Evolutionary conservation across 2,113 vertebrate species (phyloP).

Genomic region (Phyllopteryx taeniolatus): DNA sequence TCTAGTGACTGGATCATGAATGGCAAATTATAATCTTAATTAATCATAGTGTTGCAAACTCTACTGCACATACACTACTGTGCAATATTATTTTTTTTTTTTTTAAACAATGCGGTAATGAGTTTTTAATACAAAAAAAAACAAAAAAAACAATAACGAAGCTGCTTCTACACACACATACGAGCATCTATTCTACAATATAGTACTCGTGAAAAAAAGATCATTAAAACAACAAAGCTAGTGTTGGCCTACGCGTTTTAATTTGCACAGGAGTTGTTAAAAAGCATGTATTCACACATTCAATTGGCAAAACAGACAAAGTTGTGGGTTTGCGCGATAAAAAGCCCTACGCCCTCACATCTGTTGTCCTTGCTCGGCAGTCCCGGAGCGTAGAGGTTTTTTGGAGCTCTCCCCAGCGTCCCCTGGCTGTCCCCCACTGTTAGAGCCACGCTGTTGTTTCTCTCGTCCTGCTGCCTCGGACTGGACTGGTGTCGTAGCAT

Average conservation of each 20-base stretch:
- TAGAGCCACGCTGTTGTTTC: constrained; percentile 84
- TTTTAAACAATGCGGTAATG: neutral
- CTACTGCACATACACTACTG: neutral
- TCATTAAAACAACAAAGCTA: neutral
- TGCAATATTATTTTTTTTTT: neutral
- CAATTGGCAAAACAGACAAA: constrained; percentile 2
- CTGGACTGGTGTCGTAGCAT: constrained; percentile 87
- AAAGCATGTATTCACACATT: constrained; percentile 1
- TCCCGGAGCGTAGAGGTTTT: constrained; percentile 83
- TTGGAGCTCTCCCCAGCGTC: constrained; percentile 79
- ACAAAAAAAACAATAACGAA: neutral
- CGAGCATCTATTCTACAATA: neutral
- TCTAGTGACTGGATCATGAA: neutral
- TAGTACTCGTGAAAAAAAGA: neutral
- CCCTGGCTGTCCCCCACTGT: constrained; percentile 76
- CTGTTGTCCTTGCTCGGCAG: constrained; percentile 83
- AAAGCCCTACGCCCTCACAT: constrained; percentile 66
- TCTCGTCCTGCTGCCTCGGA: constrained; percentile 80
- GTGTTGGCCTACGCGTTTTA: neutral
- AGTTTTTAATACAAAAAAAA: neutral
- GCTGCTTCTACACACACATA: neutral
- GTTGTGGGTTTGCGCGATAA: constrained; percentile 19
- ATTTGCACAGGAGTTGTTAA: neutral
- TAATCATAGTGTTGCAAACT: neutral
- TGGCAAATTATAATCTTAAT: neutral